A percentile compares a stretch with the other conserved stretches of the same genome.
Conservation (phyloP, 2,888 invertebrate species). For the Diploptera punctata region DNA sequence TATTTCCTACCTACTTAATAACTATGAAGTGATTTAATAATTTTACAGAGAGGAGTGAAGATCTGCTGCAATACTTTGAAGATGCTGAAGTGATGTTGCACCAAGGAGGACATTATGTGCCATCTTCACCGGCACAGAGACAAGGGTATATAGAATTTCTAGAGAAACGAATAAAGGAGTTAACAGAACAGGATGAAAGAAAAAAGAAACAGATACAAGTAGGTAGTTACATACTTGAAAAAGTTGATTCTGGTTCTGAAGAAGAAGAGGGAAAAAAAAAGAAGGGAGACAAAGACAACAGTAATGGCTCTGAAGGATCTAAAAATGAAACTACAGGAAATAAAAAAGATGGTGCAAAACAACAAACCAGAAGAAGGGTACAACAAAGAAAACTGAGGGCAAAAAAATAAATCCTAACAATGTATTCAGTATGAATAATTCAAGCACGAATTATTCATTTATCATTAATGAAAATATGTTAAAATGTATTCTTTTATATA, state of each 20-base stretch:
- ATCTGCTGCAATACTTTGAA: conserved; percentile 68
- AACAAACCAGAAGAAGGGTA: neutral
- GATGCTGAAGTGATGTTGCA: conserved; percentile 71
- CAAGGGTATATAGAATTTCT: conserved; percentile 45
- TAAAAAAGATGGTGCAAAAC: neutral
- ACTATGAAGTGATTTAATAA: no score
- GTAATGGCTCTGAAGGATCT: neutral
- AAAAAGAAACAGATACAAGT: neutral
- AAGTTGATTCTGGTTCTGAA: neutral
- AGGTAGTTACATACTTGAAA: neutral
- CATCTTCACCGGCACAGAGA: conserved; percentile 48
- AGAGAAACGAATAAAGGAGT: conserved; percentile 28
- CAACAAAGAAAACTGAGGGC: no score
- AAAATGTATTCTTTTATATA: no score
- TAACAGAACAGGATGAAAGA: neutral
- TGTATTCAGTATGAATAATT: no score
- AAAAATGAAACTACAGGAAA: neutral
- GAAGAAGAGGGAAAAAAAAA: neutral
- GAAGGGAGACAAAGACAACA: neutral
- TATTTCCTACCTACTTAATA: no score
- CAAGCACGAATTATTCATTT: no score
- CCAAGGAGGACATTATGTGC: conserved; percentile 84
- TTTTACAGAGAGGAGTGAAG: conserved; percentile 76
- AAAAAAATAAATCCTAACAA: no score
- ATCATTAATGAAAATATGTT: no score